Percentiles rank a stretch among this genome's conserved stretches.
These are phyloP conservation scores for Chloroclystis v-ata DNA, from an alignment of 2,888 invertebrate genomes.

Conservation along the genomic window DNA sequence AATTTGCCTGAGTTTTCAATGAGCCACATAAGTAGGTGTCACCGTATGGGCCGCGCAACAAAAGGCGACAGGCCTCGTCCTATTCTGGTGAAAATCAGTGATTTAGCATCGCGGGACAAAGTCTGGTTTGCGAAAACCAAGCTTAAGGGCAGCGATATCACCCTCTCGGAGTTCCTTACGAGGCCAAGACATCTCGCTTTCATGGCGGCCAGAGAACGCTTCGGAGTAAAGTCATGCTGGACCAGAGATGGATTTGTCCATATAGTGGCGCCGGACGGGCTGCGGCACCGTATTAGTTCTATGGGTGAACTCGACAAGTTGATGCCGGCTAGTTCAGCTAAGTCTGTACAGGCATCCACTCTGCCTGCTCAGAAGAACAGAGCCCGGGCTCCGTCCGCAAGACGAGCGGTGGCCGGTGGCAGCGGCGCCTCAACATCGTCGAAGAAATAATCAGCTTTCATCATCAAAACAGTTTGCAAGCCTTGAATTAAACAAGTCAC, in stretches of 20 bases:
- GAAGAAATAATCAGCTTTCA: too few species aligned
- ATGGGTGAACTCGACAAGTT: too few species aligned
- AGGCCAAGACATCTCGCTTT: not conserved
- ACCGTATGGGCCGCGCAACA: not conserved
- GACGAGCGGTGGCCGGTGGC: too few species aligned
- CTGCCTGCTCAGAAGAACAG: too few species aligned
- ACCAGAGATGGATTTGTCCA: not conserved
- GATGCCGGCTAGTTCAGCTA: too few species aligned
- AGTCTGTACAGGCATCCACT: too few species aligned
- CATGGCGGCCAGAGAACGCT: not conserved
- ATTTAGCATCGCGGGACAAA: not conserved
- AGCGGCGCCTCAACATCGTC: too few species aligned
- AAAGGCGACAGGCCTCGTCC: not conserved
- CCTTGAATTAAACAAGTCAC: too few species aligned
- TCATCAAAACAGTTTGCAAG: too few species aligned
- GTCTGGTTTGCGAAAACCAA: constrained; percentile 1
- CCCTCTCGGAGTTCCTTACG: not conserved
- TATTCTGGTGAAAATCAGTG: not conserved
- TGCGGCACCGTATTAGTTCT: too few species aligned
- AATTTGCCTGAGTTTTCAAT: not conserved
- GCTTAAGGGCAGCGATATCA: not conserved
- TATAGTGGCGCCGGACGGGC: too few species aligned
- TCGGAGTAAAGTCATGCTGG: not conserved
- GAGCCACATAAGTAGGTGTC: not conserved
- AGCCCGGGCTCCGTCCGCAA: too few species aligned